These are phyloP conservation scores for Laothoe populi DNA, from an alignment of 2,888 invertebrate species.

Conservation along the genomic window DNA sequence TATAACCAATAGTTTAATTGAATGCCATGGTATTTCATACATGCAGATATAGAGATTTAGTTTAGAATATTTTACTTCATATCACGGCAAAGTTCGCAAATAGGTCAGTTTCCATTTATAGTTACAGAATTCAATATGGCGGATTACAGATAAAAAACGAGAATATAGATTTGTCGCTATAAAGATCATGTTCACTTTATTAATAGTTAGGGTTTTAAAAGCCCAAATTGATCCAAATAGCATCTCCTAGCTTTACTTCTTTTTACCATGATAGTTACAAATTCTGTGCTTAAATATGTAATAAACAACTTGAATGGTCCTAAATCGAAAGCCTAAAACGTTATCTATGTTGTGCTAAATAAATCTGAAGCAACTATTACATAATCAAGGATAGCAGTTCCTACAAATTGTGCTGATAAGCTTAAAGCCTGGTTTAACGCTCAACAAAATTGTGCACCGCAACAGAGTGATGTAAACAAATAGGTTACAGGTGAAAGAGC, in stretches of 20 bases:
- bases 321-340: not conserved
- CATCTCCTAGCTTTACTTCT: too few species aligned
- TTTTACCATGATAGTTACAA: too few species aligned
- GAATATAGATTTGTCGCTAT: not conserved
- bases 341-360: constrained; percentile 16
- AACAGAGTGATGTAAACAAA: constrained; percentile 18
- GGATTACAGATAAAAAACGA: constrained; percentile 2
- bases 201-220: too few species aligned
- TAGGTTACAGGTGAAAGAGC: constrained; percentile 26
- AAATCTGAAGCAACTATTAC: constrained; percentile 34
- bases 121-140: constrained; percentile 11
- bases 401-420: constrained; percentile 10
- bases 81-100: not conserved
- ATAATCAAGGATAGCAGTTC: constrained; percentile 32
- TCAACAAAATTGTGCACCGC: constrained; percentile 5
- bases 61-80: constrained; percentile 4
- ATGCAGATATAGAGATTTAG: not conserved
- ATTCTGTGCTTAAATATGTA: not conserved
- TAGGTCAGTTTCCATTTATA: constrained; percentile 12
- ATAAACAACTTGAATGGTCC: not conserved
- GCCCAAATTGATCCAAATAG: too few species aligned
- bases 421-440: not conserved
- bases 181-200: too few species aligned
- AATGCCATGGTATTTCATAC: too few species aligned
- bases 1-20: too few species aligned